Percentiles rank a stretch among this genome's conserved stretches.
phyloP scores from a whole-genome alignment of 2,888 invertebrate genomes.

The Ctenicera cuprea region DNA sequence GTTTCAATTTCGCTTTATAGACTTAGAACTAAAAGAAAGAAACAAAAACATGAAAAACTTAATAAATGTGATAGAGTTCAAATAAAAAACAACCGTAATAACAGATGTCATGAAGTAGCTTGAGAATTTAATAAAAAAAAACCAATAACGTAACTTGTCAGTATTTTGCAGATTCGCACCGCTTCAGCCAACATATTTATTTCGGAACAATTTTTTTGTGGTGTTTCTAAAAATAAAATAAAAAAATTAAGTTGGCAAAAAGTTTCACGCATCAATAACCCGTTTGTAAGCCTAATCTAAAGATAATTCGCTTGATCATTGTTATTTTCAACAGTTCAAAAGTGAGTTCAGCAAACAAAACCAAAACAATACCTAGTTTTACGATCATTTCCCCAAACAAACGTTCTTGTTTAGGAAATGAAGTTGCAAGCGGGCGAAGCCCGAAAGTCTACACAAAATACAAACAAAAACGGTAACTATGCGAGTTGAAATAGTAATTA shows the following conservation, averaged over 20 bases:
- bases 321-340: background rate
- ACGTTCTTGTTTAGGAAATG: conserved; percentile 1
- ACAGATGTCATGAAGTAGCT: conserved; percentile 18
- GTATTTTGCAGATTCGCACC: background rate
- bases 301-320: background rate
- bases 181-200: too few species aligned
- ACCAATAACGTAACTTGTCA: conserved; percentile 19
- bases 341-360: background rate
- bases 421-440: conserved; percentile 6
- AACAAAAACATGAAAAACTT: background rate
- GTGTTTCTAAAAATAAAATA: too few species aligned
- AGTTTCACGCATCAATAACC: too few species aligned
- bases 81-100: conserved; percentile 13
- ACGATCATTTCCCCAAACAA: background rate
- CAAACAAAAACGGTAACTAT: conserved; percentile 30
- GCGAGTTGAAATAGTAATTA: conserved; percentile 35
- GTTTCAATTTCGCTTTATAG: background rate
- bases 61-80: conserved; percentile 3
- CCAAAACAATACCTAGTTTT: too few species aligned
- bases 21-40: background rate
- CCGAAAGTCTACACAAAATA: conserved; percentile 23
- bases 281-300: too few species aligned
- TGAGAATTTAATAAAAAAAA: conserved; percentile 30
- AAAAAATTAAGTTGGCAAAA: too few species aligned
- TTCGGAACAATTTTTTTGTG: too few species aligned